Evolutionary conservation across 2,888 invertebrate species (phyloP).

Genomic region (Lasius fuliginosus): DNA sequence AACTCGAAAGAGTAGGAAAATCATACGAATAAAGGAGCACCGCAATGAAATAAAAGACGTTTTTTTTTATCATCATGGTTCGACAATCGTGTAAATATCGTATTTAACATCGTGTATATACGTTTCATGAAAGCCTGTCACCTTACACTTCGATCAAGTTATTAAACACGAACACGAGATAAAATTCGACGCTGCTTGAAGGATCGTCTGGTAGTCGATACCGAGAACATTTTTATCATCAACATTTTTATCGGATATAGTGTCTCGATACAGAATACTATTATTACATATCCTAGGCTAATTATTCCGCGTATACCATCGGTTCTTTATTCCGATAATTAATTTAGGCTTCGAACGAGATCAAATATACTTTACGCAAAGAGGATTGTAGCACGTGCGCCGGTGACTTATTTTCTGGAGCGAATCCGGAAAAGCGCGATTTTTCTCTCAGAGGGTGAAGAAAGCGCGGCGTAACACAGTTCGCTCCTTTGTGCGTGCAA

Average conservation of each 20-base stretch:
- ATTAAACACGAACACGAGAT: neutral
- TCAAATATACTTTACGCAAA: neutral
- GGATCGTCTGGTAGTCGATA: neutral
- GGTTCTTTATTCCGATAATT: neutral
- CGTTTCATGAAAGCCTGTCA: neutral
- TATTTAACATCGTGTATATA: neutral
- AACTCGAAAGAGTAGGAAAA: neutral
- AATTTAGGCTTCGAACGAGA: neutral
- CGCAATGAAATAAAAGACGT: neutral
- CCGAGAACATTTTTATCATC: neutral
- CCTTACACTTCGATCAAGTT: neutral
- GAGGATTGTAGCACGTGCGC: neutral
- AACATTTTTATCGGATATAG: neutral
- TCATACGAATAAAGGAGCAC: neutral
- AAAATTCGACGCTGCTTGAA: neutral
- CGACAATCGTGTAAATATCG: neutral
- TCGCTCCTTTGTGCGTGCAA: neutral
- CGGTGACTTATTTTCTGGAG: neutral
- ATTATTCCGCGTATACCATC: neutral
- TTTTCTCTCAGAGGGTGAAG: conserved; percentile 13
- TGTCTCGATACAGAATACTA: neutral
- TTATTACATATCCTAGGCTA: neutral
- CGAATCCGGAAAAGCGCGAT: neutral
- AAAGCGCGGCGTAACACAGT: neutral
- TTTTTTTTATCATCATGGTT: neutral